A percentile compares a stretch with the other conserved stretches of the same genome.
Evolutionary conservation across 2,888 invertebrate species (phyloP).

Genomic region (Cheilosia soror): DNA sequence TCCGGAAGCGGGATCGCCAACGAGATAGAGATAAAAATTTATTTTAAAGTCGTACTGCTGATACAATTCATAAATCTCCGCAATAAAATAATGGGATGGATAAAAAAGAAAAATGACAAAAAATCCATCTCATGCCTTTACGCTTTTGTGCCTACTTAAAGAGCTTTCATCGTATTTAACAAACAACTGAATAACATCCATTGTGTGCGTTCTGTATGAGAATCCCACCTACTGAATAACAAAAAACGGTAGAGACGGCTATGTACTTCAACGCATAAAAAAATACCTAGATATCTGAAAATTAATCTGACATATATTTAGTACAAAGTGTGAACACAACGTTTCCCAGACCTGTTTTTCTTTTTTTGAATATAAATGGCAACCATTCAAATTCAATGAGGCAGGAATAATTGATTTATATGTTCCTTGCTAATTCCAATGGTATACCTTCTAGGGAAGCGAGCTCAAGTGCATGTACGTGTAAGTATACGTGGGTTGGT

Average conservation of each 20-base stretch:
- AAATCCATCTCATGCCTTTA: no score
- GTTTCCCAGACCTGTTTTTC: not conserved
- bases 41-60: no score
- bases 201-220: not conserved
- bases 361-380: conserved; percentile 23
- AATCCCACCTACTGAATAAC: not conserved
- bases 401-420: conserved; percentile 65
- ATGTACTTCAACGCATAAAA: not conserved
- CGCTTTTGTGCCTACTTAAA: no score
- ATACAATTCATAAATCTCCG: no score
- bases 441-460: not conserved
- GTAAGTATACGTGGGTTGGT: not conserved
- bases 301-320: conserved; percentile 3
- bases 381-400: conserved; percentile 58
- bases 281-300: conserved; percentile 5
- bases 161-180: no score
- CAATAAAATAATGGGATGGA: no score
- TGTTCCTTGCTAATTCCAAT: conserved; percentile 15
- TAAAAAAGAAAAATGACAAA: no score
- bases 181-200: not conserved
- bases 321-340: conserved; percentile 15
- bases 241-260: not conserved
- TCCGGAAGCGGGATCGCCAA: no score
- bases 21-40: no score
- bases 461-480: conserved; percentile 8